Evolutionary conservation across 2,888 invertebrate genomes (phyloP).

Genomic region (Aphelenchoides bicaudatus): DNA sequence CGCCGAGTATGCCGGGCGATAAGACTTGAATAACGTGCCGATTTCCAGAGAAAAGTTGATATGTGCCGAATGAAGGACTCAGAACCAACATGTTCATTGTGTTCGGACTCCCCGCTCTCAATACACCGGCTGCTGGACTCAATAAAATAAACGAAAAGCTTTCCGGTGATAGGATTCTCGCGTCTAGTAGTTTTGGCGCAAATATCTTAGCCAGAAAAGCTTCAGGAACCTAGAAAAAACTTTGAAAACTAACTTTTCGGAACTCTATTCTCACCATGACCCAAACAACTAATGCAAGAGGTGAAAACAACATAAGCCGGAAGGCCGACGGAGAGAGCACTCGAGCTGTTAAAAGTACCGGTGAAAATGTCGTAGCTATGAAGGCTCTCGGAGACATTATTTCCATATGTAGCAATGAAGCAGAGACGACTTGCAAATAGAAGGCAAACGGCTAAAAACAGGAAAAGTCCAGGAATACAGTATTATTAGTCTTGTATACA

Average conservation of each 20-base stretch:
- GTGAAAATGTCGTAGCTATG: constrained; percentile 45
- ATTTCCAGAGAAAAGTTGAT: constrained; percentile 13
- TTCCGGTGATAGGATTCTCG: constrained; percentile 17
- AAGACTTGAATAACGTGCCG: constrained; percentile 15
- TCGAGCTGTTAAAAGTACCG: constrained; percentile 42
- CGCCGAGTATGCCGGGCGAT: constrained; percentile 15
- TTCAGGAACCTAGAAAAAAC: constrained; percentile 7
- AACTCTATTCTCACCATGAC: not conserved
- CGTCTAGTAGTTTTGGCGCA: constrained; percentile 27
- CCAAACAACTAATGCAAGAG: not conserved
- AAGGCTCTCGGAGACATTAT: constrained; percentile 19
- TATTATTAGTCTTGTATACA: no score
- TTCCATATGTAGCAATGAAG: constrained; percentile 7
- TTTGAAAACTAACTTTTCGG: constrained; percentile 1
- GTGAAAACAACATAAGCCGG: constrained; percentile 7
- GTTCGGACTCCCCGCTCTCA: constrained; percentile 9
- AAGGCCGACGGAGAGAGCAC: constrained; percentile 16
- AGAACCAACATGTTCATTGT: constrained; percentile 17
- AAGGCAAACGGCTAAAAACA: constrained; percentile 16
- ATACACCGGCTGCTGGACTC: constrained; percentile 11
- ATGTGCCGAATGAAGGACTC: constrained; percentile 13
- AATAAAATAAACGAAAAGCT: constrained; percentile 7
- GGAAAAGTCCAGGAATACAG: no score
- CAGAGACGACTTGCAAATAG: constrained; percentile 1
- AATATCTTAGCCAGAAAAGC: constrained; percentile 15